phyloP scores from a whole-genome alignment of 1,140 invertebrate species.

The Leptinotarsa undecemlineata region DNA sequence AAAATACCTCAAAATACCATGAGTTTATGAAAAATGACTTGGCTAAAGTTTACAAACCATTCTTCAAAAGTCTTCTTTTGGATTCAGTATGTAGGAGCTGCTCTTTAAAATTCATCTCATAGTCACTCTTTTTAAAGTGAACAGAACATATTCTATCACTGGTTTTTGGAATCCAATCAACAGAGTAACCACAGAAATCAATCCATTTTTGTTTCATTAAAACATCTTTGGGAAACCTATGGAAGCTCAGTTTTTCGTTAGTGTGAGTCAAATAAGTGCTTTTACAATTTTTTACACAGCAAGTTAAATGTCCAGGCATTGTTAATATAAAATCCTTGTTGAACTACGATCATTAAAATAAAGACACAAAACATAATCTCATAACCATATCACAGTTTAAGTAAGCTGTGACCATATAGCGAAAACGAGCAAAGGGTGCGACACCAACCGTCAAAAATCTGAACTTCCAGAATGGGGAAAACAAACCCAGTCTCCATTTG shows the following conservation, averaged over 20 bases:
- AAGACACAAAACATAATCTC: too few relatives aligned
- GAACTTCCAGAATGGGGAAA: too few relatives aligned
- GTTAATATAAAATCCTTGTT: too few relatives aligned
- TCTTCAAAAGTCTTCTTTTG: not conserved
- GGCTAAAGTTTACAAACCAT: not conserved
- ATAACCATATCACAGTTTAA: too few relatives aligned
- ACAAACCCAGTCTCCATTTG: too few relatives aligned
- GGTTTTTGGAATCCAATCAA: not conserved
- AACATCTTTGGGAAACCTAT: conserved; percentile 30
- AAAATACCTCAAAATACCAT: too few relatives aligned
- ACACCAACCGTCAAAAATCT: too few relatives aligned
- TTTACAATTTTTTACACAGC: too few relatives aligned
- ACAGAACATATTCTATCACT: conserved; percentile 31
- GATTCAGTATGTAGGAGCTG: conserved; percentile 12
- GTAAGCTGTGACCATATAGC: too few relatives aligned
- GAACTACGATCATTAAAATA: too few relatives aligned
- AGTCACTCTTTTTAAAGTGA: conserved; percentile 27
- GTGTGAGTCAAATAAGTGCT: not conserved
- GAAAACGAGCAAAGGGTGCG: too few relatives aligned
- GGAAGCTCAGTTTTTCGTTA: conserved; percentile 22
- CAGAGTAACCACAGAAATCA: conserved; percentile 18
- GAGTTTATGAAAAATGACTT: not conserved
- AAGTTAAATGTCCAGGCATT: too few relatives aligned
- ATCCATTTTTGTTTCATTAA: conserved; percentile 27
- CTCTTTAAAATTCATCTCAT: conserved; percentile 19